Conservation (phyloP, 2,888 invertebrate species). For the Sarcophaga caerulescens region DNA sequence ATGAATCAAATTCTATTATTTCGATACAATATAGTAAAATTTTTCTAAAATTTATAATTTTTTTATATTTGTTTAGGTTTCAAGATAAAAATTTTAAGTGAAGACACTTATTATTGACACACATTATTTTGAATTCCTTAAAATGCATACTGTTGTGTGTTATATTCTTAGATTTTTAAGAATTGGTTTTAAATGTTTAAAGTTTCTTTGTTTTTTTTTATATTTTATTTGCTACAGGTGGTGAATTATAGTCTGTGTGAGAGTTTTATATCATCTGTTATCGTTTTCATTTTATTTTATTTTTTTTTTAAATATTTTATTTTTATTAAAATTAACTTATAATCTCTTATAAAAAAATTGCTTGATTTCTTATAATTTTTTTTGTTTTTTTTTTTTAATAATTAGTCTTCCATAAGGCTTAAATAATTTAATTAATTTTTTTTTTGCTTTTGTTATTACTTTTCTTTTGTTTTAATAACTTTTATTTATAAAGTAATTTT, state of each 20-base stretch:
- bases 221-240: constrained; percentile 48
- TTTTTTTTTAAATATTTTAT: constrained; percentile 1
- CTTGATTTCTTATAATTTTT: background rate
- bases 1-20: too few species aligned
- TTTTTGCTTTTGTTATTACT: constrained; percentile 21
- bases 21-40: too few species aligned
- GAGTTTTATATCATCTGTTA: constrained; percentile 6
- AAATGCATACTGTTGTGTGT: background rate
- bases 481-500: constrained; percentile 29
- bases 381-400: constrained; percentile 16
- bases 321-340: constrained; percentile 38
- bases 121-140: background rate
- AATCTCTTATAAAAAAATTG: constrained; percentile 55
- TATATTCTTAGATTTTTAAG: background rate
- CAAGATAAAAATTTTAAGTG: too few species aligned
- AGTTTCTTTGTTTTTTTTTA: background rate
- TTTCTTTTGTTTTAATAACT: background rate
- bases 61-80: too few species aligned
- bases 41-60: too few species aligned
- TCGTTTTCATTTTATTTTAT: constrained; percentile 28
- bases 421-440: constrained; percentile 42
- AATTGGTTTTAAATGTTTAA: constrained; percentile 4
- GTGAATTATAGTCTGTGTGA: constrained; percentile 58
- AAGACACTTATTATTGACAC: too few species aligned
- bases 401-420: constrained; percentile 55